Evolutionary conservation across 2,888 invertebrate species (phyloP).

Genomic region (Megamerina dolium): DNA sequence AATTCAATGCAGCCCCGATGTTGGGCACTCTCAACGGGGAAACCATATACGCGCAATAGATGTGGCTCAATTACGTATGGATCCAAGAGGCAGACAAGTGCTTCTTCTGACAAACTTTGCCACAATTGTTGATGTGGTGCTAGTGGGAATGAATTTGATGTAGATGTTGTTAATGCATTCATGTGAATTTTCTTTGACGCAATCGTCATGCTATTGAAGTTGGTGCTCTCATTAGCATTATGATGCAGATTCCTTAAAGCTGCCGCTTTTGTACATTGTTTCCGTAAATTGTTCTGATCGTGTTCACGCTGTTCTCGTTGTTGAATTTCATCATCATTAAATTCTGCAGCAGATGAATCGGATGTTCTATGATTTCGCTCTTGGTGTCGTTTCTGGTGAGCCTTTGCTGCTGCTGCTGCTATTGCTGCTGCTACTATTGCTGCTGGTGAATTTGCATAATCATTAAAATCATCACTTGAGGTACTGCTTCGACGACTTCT

Average conservation of each 20-base stretch:
- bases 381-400: too few relatives aligned
- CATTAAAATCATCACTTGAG: constrained; percentile 37
- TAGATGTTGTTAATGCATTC: constrained; percentile 8
- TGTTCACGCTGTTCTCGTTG: constrained; percentile 12
- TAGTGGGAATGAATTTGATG: constrained; percentile 15
- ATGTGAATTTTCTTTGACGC: not conserved
- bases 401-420: too few relatives aligned
- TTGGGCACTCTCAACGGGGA: constrained; percentile 61
- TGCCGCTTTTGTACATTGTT: constrained; percentile 22
- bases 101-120: constrained; percentile 51
- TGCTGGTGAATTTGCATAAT: constrained; percentile 16
- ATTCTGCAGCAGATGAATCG: too few relatives aligned
- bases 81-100: constrained; percentile 55
- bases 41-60: constrained; percentile 63
- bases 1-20: constrained; percentile 60
- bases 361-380: too few relatives aligned
- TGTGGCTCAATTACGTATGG: constrained; percentile 59
- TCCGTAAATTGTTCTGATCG: constrained; percentile 20
- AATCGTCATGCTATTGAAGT: not conserved
- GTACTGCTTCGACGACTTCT: constrained; percentile 39
- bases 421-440: too few relatives aligned
- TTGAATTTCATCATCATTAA: constrained; percentile 13
- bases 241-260: constrained; percentile 16
- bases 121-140: constrained; percentile 43
- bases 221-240: constrained; percentile 5